Conservation (phyloP, 1,140 invertebrate genomes). For the Aradophagus sp. region DNA sequence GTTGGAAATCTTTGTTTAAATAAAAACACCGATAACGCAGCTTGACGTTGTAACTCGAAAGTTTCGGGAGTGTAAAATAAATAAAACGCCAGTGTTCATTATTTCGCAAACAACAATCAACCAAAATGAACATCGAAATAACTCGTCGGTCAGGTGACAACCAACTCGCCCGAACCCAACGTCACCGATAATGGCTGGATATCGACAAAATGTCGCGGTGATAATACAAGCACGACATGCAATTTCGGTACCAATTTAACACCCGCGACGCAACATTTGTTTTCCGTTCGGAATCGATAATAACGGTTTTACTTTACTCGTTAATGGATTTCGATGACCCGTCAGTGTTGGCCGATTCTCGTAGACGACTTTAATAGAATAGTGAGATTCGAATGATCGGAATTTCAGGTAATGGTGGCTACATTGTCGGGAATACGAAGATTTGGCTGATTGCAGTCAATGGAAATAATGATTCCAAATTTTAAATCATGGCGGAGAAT, state of each 20-base stretch:
- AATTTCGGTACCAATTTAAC: slow-evolving; percentile 51
- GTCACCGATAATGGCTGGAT: slow-evolving; percentile 43
- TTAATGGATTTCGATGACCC: too few relatives aligned
- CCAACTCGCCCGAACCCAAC: slow-evolving; percentile 28
- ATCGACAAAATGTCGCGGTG: slow-evolving; percentile 53
- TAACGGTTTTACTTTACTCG: too few relatives aligned
- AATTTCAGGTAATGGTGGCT: too few relatives aligned
- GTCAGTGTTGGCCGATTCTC: too few relatives aligned
- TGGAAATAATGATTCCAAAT: too few relatives aligned
- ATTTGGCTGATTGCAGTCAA: too few relatives aligned
- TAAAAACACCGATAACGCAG: too few relatives aligned
- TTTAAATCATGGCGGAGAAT: too few relatives aligned
- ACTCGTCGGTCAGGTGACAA: slow-evolving; percentile 35
- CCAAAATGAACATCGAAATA: slow-evolving; percentile 34
- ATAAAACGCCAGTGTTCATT: slow-evolving; percentile 16
- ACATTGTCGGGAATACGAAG: too few relatives aligned
- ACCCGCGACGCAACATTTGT: slow-evolving; percentile 47
- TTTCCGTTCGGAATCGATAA: slow-evolving; percentile 46
- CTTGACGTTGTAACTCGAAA: not conserved
- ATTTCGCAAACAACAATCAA: slow-evolving; percentile 35
- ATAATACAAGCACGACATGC: slow-evolving; percentile 42
- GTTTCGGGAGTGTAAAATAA: not conserved
- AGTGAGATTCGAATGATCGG: too few relatives aligned
- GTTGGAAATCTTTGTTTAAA: too few relatives aligned
- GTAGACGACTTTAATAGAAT: too few relatives aligned